phyloP scores from a whole-genome alignment of 1,140 invertebrate genomes.

The Drosophila subobscura region DNA sequence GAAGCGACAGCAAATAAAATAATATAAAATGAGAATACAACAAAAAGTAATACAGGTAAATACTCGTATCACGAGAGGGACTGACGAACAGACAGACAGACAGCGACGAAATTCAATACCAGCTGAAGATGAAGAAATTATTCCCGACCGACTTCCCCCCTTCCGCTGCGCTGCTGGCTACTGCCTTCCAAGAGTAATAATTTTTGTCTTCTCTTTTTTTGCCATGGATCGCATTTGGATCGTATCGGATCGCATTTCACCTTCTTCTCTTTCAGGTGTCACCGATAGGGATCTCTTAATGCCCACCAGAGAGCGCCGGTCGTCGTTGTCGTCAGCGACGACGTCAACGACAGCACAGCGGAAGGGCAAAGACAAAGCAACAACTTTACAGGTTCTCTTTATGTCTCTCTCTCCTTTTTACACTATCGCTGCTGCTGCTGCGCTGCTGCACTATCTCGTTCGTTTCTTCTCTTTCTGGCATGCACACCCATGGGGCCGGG shows the following conservation, averaged over 20 bases:
- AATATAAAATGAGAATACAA: constrained; percentile 11
- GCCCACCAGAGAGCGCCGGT: constrained; percentile 57
- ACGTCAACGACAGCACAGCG: too few species aligned
- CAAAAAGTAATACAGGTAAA: constrained; percentile 50
- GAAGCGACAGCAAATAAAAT: constrained; percentile 48
- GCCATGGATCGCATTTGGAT: constrained; percentile 60
- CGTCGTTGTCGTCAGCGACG: too few species aligned
- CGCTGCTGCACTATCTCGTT: too few species aligned
- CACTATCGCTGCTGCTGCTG: too few species aligned
- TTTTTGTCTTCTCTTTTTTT: constrained; percentile 45
- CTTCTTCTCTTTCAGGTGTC: constrained; percentile 82
- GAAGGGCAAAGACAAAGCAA: constrained; percentile 54
- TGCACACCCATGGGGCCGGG: too few species aligned
- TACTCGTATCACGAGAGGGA: constrained; percentile 14
- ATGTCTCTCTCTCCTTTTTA: constrained; percentile 22
- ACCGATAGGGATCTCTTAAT: constrained; percentile 82
- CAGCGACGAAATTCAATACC: constrained; percentile 44
- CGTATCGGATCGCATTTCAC: constrained; percentile 82
- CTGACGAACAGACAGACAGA: constrained; percentile 18
- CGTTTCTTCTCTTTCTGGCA: too few species aligned
- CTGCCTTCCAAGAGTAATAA: constrained; percentile 65
- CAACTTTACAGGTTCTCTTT: constrained; percentile 57
- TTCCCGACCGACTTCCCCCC: constrained; percentile 10
- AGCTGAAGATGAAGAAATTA: constrained; percentile 45
- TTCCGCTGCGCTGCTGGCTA: constrained; percentile 1